phyloP scores from a whole-genome alignment of 1,140 invertebrate genomes.

The Pachyrhynchus sulphureomaculatus region DNA sequence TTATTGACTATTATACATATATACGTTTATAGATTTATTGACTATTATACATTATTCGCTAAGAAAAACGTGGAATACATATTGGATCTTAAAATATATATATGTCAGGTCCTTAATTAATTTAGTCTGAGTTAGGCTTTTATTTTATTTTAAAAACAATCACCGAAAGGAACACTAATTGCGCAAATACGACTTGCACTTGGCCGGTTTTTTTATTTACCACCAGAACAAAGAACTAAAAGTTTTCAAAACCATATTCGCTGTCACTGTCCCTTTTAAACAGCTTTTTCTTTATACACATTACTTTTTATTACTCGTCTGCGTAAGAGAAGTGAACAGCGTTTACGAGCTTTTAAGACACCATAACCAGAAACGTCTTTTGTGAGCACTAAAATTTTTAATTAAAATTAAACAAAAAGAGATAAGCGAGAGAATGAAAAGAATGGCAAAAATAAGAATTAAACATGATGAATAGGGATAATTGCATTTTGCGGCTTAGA shows the following conservation, averaged over 20 bases:
- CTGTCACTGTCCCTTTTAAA: background rate
- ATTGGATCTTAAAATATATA: no score
- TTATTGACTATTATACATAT: no score
- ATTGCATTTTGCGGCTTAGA: background rate
- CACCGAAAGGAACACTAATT: no score
- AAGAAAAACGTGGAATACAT: no score
- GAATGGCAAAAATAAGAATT: conserved; percentile 2
- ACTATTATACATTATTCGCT: no score
- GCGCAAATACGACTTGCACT: no score
- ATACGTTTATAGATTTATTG: no score
- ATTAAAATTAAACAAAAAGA: conserved; percentile 22
- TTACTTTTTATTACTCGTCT: conserved; percentile 9
- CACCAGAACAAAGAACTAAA: no score
- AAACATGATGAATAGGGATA: background rate
- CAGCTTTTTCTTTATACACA: background rate
- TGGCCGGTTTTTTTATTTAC: no score
- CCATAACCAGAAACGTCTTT: conserved; percentile 2
- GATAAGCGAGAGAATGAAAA: background rate
- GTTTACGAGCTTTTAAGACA: conserved; percentile 39
- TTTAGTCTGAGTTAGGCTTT: no score
- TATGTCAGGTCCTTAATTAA: no score
- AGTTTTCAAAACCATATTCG: background rate
- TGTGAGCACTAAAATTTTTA: conserved; percentile 19
- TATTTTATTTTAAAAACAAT: no score
- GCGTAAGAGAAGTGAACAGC: conserved; percentile 41